Evolutionary conservation across 2,113 vertebrate genomes (phyloP).

Genomic region (Lepisosteus oculatus): DNA sequence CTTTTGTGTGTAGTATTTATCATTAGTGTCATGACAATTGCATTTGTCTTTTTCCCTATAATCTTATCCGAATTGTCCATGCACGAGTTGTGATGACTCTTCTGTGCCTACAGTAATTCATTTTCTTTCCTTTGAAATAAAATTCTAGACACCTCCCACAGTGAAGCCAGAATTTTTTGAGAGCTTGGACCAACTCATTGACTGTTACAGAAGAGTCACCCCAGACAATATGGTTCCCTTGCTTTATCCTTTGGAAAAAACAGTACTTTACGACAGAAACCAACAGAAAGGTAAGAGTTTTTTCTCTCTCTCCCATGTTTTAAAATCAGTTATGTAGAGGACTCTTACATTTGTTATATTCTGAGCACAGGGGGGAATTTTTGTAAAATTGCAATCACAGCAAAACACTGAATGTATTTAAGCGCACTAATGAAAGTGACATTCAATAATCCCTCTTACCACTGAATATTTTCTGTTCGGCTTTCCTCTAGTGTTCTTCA

Average conservation of each 20-base stretch:
- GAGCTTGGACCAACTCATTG: slow-evolving; percentile 42
- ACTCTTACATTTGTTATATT: too few species aligned
- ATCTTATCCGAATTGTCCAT: slow-evolving; percentile 35
- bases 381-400: too few species aligned
- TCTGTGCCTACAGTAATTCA: slow-evolving; percentile 28
- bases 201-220: slow-evolving; percentile 35
- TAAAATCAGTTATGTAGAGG: too few species aligned
- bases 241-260: slow-evolving; percentile 17
- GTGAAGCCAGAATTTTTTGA: slow-evolving; percentile 23
- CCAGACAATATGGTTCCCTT: slow-evolving; percentile 33
- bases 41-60: slow-evolving; percentile 16
- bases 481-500: too few species aligned
- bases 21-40: slow-evolving; percentile 15
- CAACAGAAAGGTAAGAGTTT: slow-evolving; percentile 29
- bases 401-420: too few species aligned
- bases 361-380: too few species aligned
- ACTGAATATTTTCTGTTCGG: too few species aligned
- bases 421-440: too few species aligned
- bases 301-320: neutral
- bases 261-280: slow-evolving; percentile 36
- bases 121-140: neutral
- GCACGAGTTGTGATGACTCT: slow-evolving; percentile 40
- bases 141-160: slow-evolving; percentile 29
- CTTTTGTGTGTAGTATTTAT: slow-evolving; percentile 6
- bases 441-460: too few species aligned